A percentile compares a stretch with the other conserved stretches of the same genome.
These are phyloP conservation scores for Halichoerus grypus DNA, from an alignment of 2,113 vertebrate genomes.

Conservation along the genomic window DNA sequence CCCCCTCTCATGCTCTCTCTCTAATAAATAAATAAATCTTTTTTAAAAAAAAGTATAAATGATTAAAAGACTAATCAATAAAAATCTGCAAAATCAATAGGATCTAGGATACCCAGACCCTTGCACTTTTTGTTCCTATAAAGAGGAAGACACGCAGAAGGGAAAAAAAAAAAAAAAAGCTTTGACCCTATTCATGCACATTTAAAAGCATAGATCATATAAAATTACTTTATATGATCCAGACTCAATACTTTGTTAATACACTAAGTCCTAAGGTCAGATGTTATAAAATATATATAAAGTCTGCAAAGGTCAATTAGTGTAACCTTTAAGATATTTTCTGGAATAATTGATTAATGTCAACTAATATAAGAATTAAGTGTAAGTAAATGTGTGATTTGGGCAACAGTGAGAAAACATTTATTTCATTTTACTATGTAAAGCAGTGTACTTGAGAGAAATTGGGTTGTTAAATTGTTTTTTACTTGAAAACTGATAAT, in stretches of 20 bases:
- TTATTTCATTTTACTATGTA: not conserved
- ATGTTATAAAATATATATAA: not conserved
- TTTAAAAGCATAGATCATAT: not conserved
- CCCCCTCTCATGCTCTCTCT: too few relatives aligned
- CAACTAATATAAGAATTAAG: not conserved
- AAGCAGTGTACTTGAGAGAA: not conserved
- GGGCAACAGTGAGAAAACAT: not conserved
- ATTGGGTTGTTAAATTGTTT: not conserved
- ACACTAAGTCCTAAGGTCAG: not conserved
- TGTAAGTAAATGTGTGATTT: not conserved
- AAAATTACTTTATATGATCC: constrained; percentile 4
- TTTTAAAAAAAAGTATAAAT: constrained; percentile 51
- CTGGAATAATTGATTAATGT: not conserved
- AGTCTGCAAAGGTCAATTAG: constrained; percentile 6
- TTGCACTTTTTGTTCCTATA: not conserved
- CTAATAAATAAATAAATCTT: too few relatives aligned
- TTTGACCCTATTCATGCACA: not conserved
- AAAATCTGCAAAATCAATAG: constrained; percentile 79
- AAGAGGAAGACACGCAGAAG: not conserved
- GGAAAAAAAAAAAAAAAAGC: not conserved
- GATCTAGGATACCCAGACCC: not conserved
- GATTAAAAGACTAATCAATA: constrained; percentile 75
- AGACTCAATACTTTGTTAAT: not conserved
- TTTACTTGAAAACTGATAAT: constrained; percentile 32
- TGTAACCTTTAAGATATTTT: not conserved